Conservation (phyloP, 2,797 vertebrate genomes). For the Poliocrania exsul region DNA sequence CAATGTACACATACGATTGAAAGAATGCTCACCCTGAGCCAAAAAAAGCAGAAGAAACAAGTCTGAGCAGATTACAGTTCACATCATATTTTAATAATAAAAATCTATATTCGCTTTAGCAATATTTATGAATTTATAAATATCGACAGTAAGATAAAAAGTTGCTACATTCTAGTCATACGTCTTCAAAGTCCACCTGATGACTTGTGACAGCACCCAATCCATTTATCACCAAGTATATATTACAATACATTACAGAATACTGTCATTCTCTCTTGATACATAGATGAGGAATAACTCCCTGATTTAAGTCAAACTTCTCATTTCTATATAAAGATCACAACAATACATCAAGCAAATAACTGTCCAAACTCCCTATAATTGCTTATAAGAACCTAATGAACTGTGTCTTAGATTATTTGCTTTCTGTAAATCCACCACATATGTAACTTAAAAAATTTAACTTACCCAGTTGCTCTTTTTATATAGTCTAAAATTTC, state of each 20-base stretch:
- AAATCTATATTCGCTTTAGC: constrained; percentile 32
- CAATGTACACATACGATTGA: background rate
- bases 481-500: background rate
- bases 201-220: constrained; percentile 55
- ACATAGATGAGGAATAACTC: constrained; percentile 34
- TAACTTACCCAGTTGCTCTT: background rate
- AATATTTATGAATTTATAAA: constrained; percentile 53
- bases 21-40: background rate
- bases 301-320: constrained; percentile 55
- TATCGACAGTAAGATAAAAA: constrained; percentile 47
- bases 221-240: constrained; percentile 56
- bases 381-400: background rate
- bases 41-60: constrained; percentile 38
- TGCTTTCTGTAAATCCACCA: background rate
- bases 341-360: constrained; percentile 41
- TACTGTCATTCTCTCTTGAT: constrained; percentile 46
- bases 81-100: constrained; percentile 36
- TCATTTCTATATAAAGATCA: constrained; percentile 42
- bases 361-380: background rate
- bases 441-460: background rate
- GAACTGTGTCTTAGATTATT: constrained; percentile 15
- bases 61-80: background rate
- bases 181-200: constrained; percentile 49
- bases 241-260: constrained; percentile 60
- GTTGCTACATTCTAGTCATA: constrained; percentile 26